These are phyloP conservation scores for Delichon dasypus DNA, from an alignment of 2,797 vertebrate genomes.

Conservation along the genomic window DNA sequence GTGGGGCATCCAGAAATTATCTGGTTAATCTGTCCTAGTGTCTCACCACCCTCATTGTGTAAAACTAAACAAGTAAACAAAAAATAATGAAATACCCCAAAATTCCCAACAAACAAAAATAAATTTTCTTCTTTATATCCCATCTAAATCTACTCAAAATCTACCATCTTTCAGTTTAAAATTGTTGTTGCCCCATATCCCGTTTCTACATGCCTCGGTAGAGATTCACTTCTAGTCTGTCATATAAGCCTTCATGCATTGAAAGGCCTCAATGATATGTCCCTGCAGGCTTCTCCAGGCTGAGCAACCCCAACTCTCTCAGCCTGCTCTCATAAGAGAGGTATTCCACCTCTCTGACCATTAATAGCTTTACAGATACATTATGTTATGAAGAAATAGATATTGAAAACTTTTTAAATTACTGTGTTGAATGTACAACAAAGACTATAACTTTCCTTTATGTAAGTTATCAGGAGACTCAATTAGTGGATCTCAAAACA, in stretches of 20 bases:
- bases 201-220: background rate
- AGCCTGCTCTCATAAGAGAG: accelerated
- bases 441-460: slow-evolving; percentile 6
- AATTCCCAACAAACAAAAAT: background rate
- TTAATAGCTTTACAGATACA: background rate
- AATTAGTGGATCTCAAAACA: background rate
- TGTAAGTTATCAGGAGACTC: slow-evolving; percentile 24
- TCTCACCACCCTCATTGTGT: background rate
- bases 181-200: background rate
- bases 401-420: background rate
- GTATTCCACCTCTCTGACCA: background rate
- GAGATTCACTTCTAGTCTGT: too few relatives aligned
- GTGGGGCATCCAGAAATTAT: background rate
- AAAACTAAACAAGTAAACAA: background rate
- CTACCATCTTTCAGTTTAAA: background rate
- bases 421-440: background rate
- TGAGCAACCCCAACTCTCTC: background rate
- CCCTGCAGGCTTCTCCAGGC: background rate
- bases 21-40: background rate
- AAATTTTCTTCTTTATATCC: background rate
- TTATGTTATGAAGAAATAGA: background rate
- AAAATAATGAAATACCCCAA: background rate
- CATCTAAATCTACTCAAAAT: background rate
- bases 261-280: background rate
- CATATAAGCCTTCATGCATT: accelerated